A percentile compares a stretch with the other conserved stretches of the same genome.
Evolutionary conservation across 2,113 vertebrate species (phyloP).

Genomic region (Notarius lentiginosus): DNA sequence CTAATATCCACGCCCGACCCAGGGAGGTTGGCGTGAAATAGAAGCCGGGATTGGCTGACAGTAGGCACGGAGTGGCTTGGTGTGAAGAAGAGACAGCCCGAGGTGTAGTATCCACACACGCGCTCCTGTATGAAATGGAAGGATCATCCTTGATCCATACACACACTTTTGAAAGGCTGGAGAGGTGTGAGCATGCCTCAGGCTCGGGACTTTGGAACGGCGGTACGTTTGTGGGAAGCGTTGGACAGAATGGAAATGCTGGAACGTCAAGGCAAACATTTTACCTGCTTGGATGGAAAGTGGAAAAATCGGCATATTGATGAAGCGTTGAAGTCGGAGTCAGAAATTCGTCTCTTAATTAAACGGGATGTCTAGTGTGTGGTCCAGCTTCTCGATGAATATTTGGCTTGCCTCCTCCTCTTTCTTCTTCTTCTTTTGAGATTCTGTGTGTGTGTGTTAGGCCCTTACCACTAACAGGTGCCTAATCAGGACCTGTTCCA

Average conservation of each 20-base stretch:
- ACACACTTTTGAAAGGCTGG: not conserved
- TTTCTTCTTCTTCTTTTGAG: not conserved
- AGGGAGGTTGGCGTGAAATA: slow-evolving; percentile 20
- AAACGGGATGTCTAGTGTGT: not conserved
- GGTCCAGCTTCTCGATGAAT: not conserved
- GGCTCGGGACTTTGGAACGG: slow-evolving; percentile 1
- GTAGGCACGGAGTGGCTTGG: not conserved
- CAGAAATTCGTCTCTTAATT: not conserved
- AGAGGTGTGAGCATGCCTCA: not conserved
- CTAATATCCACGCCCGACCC: slow-evolving; percentile 7
- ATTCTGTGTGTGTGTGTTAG: not conserved
- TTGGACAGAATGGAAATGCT: not conserved
- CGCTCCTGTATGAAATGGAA: slow-evolving; percentile 6
- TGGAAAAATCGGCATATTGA: not conserved
- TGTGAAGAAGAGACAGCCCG: not conserved
- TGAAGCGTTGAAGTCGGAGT: not conserved
- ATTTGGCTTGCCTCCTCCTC: not conserved
- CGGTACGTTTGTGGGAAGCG: not conserved
- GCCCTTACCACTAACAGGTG: not conserved
- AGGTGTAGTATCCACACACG: slow-evolving; percentile 22
- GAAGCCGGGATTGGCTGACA: slow-evolving; percentile 11
- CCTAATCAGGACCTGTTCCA: not conserved
- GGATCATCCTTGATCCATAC: not conserved
- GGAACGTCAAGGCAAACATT: not conserved
- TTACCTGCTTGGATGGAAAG: not conserved